Percentiles rank a stretch among this genome's conserved stretches.
Conservation (phyloP, 2,888 invertebrate genomes). For the Dermolepida albohirtum region DNA sequence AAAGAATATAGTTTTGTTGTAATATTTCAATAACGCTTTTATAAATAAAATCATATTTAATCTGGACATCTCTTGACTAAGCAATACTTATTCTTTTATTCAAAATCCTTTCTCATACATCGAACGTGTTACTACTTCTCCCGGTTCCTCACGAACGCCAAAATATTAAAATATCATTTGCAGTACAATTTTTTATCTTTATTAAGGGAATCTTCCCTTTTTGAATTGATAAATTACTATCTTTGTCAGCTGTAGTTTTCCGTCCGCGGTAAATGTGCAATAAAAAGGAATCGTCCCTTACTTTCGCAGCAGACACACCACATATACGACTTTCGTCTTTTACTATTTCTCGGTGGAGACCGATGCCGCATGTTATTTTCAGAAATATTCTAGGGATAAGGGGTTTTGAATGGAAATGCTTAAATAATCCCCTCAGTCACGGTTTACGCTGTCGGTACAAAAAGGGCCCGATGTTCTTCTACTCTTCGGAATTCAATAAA, state of each 20-base stretch:
- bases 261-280: slow-evolving; percentile 15
- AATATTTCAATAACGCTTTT: too few species aligned
- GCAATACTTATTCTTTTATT: too few species aligned
- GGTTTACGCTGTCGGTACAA: slow-evolving; percentile 26
- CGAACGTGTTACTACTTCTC: too few species aligned
- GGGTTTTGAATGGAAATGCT: slow-evolving; percentile 30
- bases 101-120: too few species aligned
- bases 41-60: too few species aligned
- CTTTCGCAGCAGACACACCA: slow-evolving; percentile 16
- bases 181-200: too few species aligned
- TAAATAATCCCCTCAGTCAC: slow-evolving; percentile 30
- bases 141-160: too few species aligned
- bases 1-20: too few species aligned
- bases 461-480: slow-evolving; percentile 25
- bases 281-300: slow-evolving; percentile 22
- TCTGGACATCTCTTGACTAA: too few species aligned
- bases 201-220: neutral
- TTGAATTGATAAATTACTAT: slow-evolving; percentile 16
- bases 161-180: too few species aligned
- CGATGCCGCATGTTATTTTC: neutral
- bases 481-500: slow-evolving; percentile 25
- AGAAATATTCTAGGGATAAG: slow-evolving; percentile 29
- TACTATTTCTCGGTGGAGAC: slow-evolving; percentile 8
- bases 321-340: slow-evolving; percentile 5
- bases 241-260: slow-evolving; percentile 8